These are phyloP conservation scores for Capitella teleta DNA, from an alignment of 1,140 invertebrate species.

Conservation along the genomic window DNA sequence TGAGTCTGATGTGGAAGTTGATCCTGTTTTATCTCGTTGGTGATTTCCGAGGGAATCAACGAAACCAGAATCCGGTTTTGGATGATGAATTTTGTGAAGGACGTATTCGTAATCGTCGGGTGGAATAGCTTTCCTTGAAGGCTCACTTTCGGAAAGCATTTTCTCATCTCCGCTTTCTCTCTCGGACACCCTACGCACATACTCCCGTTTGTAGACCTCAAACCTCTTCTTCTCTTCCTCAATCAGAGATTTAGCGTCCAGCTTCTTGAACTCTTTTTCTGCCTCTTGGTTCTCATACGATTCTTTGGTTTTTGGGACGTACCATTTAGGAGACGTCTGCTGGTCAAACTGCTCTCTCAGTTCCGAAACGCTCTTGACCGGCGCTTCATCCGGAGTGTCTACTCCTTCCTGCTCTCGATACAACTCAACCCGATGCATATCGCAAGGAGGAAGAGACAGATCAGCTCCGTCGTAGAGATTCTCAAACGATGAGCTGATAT, in stretches of 20 bases:
- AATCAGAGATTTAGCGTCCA: constrained; percentile 6
- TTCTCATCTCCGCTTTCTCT: too few species aligned
- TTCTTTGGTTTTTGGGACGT: neutral
- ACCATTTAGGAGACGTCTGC: neutral
- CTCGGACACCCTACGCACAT: neutral
- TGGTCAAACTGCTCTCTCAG: too few species aligned
- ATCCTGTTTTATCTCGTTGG: too few species aligned
- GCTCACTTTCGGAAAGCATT: too few species aligned
- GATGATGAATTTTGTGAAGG: too few species aligned
- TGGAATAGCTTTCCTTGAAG: too few species aligned
- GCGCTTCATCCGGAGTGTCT: too few species aligned
- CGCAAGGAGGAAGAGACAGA: neutral
- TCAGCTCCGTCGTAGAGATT: constrained; percentile 5
- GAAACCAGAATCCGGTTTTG: too few species aligned
- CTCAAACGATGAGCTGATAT: constrained; percentile 6
- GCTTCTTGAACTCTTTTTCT: neutral
- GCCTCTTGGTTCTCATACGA: too few species aligned
- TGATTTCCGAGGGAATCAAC: too few species aligned
- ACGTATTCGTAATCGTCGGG: constrained; percentile 7
- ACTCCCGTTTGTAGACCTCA: constrained; percentile 4
- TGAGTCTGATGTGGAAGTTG: too few species aligned
- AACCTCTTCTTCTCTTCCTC: constrained; percentile 2
- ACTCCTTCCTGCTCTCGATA: neutral
- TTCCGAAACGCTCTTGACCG: too few species aligned
- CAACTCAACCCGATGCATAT: neutral